Evolutionary conservation across 2,888 invertebrate genomes (phyloP), one percentile per base, ranked within the genome.

Genomic region (Malacosoma neustria): DNA sequence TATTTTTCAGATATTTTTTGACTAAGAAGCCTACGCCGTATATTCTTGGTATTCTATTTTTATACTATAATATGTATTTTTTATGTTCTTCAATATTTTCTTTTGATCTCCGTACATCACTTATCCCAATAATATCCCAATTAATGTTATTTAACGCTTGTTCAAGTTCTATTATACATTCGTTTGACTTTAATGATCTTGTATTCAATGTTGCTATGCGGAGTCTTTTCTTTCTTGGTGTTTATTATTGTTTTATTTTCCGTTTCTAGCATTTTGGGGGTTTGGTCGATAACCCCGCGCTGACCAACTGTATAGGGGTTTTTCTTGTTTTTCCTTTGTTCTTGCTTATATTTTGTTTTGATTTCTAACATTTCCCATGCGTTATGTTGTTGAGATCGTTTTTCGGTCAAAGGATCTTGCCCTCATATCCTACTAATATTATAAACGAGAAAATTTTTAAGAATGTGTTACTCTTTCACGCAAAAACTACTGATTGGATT

Each of bases 71-170:
- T 11, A 43, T 42, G 13, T 38, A 42, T 3, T 44, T 4, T 4
- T 35, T 11, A 29, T 39, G 15, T 29, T 39, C 43, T 34, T 39
- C 36, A 12, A 30, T 39, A 13, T 40, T 33, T 13, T 38, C 38
- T 2, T 3, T 11, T 3, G 29, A 29, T 29, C 33, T 29, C 4
- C 37, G 7, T n/a, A 37, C 11, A 6, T 43, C 40, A 11, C 34
- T 34, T n/a, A 43, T 2, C 1, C 43, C 45, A 1, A 46, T 1
- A n/a, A 43, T 43, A 32, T 43, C 42, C 41, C 41, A 46, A 4
- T 37, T 43, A 1, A 42, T 34, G 4, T 7, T 13, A 2, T 39
- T 6, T 9, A 42, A n/a, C 1, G 41, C 45, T 11, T 40, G 11
- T 37, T 42, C 37, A 4, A 46, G 14, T 37, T 46, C 43, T n/a